Base-by-base conservation (phyloP, 2,797 vertebrate species). In the Scyliorhinus canicula region DNA sequence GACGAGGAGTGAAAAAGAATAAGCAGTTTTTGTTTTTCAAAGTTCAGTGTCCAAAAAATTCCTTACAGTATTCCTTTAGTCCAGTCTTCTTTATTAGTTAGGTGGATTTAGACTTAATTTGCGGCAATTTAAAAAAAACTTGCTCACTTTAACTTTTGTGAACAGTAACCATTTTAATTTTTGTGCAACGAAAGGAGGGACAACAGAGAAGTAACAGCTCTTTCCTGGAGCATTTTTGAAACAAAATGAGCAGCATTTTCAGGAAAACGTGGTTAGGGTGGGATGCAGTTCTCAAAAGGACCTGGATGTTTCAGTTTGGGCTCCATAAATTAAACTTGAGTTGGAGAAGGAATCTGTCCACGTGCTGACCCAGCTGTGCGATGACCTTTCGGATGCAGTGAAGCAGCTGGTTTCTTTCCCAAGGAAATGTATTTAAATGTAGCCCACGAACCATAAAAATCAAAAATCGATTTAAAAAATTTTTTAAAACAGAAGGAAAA, bases 1-100 rank as follows among this genome's bases (percentile, higher is more conserved):
- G 93, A 74, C 44, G 93, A 74, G 67, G 67, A 50, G 26, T 94
- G 93, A 55, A 94, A 94, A 93, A 93, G 93, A 74, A 55, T 71
- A 94, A 94, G 47, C 93, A 94, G 93, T 94, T 94, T 94, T 93
- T 91, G 60, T 91, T 94, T 94, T 47, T 74, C 67, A 94, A 94
- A 94, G 93, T 94, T 94, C 93, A 94, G 21, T 94, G 93, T 94
- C 67, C 67, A 74, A 52, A 94, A 91, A 55, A 52, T 94, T 94
- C 93, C 67, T 74, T 94, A 94, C 67, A 94, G 93, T 94, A 94
- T 94, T 94, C 50, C 93, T 74, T 94, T 91, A 91, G 93, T 94
- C 93, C 93, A 71, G 88, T 91, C 88, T 91, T 90, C 19, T 69
- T 52, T 94, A 74, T 74, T 71, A 94, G 60, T 90, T 90, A 90